Evolutionary conservation across 2,113 vertebrate species (phyloP).

Genomic region (Hemibagrus wyckioides): DNA sequence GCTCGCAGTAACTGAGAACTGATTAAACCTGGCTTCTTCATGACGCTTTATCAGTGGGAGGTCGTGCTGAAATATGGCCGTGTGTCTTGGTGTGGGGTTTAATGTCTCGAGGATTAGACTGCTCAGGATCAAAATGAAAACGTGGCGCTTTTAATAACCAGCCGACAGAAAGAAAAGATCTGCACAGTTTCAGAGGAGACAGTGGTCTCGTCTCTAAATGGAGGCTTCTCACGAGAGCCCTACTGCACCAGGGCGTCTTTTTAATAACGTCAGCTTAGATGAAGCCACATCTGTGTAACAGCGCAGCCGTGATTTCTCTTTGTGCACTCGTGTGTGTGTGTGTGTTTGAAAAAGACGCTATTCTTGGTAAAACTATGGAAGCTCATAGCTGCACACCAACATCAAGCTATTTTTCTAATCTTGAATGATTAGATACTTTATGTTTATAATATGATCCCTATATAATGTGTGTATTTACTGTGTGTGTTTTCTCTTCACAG

Average conservation of each 20-base stretch:
- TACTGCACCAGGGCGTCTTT: conserved; percentile 23
- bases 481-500: conserved; percentile 63
- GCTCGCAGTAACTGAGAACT: too few species aligned
- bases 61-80: neutral
- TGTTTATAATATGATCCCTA: neutral
- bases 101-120: conserved; percentile 13
- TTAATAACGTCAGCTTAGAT: conserved; percentile 19
- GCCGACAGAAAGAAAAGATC: conserved; percentile 36
- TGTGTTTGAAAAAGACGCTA: neutral
- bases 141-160: conserved; percentile 43
- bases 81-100: conserved; percentile 29
- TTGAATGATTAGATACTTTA: neutral
- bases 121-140: conserved; percentile 39
- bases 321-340: neutral
- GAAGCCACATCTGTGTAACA: conserved; percentile 21
- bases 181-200: conserved; percentile 17
- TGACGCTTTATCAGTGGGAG: neutral
- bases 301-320: conserved; percentile 9
- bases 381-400: neutral
- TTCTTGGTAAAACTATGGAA: neutral
- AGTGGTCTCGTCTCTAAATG: conserved; percentile 22
- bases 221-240: conserved; percentile 47
- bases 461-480: neutral
- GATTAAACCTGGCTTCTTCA: neutral
- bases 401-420: neutral